Evolutionary conservation across 2,797 vertebrate species (phyloP), one percentile per base, ranked within the genome.

Genomic region (Babyrousa celebensis): DNA sequence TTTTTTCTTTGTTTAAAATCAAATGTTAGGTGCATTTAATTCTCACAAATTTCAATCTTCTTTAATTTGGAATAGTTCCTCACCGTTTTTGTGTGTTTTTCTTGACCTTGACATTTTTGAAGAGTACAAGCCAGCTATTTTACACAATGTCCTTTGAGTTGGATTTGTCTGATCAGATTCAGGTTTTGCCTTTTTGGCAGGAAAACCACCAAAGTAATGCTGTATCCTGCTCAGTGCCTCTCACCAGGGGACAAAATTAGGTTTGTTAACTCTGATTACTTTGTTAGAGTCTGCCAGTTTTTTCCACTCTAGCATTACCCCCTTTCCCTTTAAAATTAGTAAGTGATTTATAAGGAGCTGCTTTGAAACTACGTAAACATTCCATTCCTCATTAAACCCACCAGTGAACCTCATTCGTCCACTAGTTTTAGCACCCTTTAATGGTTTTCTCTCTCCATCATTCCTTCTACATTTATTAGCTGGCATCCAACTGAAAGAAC

Each of bases 11-110:
- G 27, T 21, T 54, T 52, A 88, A 63, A 29, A 52, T 65, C 2
- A 94, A 95, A 92, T 89, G 27, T 92, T 89, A 68, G 20, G 36
- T 93, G 11, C 43, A 88, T n/a, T 94, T 87, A 87, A 84, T 90
- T 90, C 58, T 87, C 52, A 90, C 20, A 67, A 43, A 12, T 85
- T 86, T 83, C 62, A 77, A 72, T 89, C 48, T 82, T 68, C 58
- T 89, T 83, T 79, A 54, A 83, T 90, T 87, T 87, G 70, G 20
- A 93, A 82, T 9, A 68, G 29, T 74, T 87, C 17, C 23, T 94
- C 29, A 40, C 17, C 4, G 17, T 40, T 63, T n/a, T 18, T 56
- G 32, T 58, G 40, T 71, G 63, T 54, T 3, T 80, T 95, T 90
- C 43, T 92, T 92, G 60, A 68, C 88, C 25, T 83, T 78, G 48